phyloP scores from a whole-genome alignment of 2,797 vertebrate genomes.

The Liparis tanakae region DNA sequence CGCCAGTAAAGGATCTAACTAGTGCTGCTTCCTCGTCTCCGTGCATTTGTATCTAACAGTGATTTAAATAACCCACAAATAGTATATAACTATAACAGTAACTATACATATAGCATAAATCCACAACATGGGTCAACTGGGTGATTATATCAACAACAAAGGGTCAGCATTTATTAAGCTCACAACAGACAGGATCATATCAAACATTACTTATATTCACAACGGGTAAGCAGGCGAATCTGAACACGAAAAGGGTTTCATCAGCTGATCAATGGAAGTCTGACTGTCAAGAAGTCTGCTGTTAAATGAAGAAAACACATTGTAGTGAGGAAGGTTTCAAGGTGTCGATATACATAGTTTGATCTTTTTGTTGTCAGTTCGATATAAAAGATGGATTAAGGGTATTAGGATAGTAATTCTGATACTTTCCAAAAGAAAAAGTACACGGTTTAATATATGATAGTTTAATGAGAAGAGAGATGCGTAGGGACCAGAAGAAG shows the following conservation, averaged over 20 bases:
- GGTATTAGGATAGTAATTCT: slow-evolving; percentile 4
- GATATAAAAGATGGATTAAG: slow-evolving; percentile 7
- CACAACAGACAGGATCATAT: not conserved
- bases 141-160: slow-evolving; percentile 10
- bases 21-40: too few relatives aligned
- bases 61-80: too few relatives aligned
- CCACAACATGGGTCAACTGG: slow-evolving; percentile 1
- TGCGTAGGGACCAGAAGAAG: not conserved
- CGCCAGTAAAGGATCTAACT: too few relatives aligned
- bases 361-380: slow-evolving; percentile 25
- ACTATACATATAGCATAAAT: too few relatives aligned
- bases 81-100: too few relatives aligned
- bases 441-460: slow-evolving; percentile 30
- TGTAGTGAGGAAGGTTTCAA: not conserved
- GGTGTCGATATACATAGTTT: not conserved
- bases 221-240: slow-evolving; percentile 11
- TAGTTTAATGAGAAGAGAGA: slow-evolving; percentile 47
- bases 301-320: not conserved
- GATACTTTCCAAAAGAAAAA: slow-evolving; percentile 36
- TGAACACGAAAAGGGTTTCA: not conserved
- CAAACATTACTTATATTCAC: slow-evolving; percentile 9
- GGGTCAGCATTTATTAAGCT: slow-evolving; percentile 9
- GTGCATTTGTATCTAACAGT: too few relatives aligned
- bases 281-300: not conserved
- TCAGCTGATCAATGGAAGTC: not conserved